Percentiles rank a stretch among this genome's conserved stretches.
phyloP scores from a whole-genome alignment of 2,113 vertebrate genomes.

The Arenaria interpres region DNA sequence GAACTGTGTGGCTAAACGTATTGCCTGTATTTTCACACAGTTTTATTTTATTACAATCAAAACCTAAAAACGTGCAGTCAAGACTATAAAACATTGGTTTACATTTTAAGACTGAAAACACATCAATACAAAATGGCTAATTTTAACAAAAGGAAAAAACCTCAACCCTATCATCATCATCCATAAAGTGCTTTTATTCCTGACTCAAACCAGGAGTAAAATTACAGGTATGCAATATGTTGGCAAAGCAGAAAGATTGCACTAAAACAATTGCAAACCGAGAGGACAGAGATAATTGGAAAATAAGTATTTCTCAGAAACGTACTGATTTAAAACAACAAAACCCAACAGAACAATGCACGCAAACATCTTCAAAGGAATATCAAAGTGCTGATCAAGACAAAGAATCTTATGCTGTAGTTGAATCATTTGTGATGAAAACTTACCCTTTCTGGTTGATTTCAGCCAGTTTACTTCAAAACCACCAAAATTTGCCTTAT shows the following conservation, averaged over 20 bases:
- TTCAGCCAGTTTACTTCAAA: neutral
- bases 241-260: neutral
- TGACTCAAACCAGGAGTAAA: neutral
- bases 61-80: neutral
- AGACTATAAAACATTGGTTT: neutral
- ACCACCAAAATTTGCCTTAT: too few relatives aligned
- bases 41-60: neutral
- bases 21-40: neutral
- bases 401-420: fast-evolving
- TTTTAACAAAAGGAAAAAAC: neutral
- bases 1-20: neutral
- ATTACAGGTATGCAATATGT: neutral
- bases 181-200: neutral
- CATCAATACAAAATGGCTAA: neutral
- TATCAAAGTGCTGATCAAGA: neutral
- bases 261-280: neutral
- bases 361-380: neutral
- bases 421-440: fast-evolving
- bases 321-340: neutral
- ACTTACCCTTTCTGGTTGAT: neutral
- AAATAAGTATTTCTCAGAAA: neutral
- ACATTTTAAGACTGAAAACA: neutral
- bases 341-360: neutral
- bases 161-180: too few relatives aligned
- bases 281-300: neutral